A percentile compares a stretch with the other conserved stretches of the same genome.
These are phyloP conservation scores for Laticauda colubrina DNA, from an alignment of 2,113 vertebrate species.

Conservation along the genomic window DNA sequence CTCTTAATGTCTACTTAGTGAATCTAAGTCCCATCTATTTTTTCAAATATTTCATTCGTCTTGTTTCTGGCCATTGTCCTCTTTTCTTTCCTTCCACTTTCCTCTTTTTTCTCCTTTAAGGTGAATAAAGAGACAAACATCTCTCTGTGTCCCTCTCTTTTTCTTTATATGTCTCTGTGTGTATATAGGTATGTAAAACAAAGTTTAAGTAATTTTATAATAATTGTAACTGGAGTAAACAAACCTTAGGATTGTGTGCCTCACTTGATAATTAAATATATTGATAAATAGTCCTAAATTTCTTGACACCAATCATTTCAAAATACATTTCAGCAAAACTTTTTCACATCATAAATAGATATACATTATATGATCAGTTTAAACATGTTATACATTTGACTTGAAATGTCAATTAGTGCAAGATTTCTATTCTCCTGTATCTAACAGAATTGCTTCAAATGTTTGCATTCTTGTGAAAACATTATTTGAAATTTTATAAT, in stretches of 20 bases:
- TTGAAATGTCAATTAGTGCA: background rate
- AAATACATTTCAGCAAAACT: background rate
- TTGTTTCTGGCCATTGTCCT: no score
- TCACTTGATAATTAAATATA: background rate
- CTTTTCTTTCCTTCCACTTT: no score
- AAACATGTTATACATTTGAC: background rate
- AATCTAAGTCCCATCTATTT: no score
- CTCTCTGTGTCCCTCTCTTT: background rate
- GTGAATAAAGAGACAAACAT: background rate
- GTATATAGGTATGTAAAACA: background rate
- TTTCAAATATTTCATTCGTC: no score
- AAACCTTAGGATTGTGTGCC: background rate
- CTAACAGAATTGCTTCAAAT: background rate
- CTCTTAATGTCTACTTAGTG: no score
- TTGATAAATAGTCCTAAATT: background rate
- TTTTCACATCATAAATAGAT: background rate
- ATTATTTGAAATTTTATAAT: slow-evolving; percentile 25
- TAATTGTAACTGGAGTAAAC: background rate
- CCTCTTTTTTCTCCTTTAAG: background rate
- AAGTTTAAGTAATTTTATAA: background rate
- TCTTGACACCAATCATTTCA: background rate
- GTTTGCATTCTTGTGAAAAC: slow-evolving; percentile 2
- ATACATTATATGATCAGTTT: background rate
- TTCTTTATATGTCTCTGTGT: background rate
- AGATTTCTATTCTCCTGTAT: background rate